Conservation (phyloP, 1,140 invertebrate genomes). For the Pachyrhynchus sulphureomaculatus region DNA sequence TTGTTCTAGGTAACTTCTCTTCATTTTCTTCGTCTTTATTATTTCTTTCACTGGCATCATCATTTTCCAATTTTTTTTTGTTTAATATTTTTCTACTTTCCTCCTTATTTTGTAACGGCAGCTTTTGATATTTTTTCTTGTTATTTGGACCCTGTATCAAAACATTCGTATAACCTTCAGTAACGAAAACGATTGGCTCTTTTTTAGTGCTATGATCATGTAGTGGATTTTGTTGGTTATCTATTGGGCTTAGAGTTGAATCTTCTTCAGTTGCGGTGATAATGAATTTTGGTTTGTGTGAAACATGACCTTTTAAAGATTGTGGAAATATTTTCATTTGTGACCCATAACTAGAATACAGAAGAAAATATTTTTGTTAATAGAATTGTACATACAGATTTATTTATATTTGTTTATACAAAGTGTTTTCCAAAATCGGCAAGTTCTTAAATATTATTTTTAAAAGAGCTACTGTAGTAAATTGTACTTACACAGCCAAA, state of each 20-base stretch:
- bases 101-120: not conserved
- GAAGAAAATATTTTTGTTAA: too few species aligned
- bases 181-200: constrained; percentile 8
- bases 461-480: too few species aligned
- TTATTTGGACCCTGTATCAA: constrained; percentile 9
- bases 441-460: too few species aligned
- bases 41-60: not conserved
- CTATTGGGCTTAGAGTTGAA: not conserved
- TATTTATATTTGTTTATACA: too few species aligned
- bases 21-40: not conserved
- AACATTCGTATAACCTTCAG: constrained; percentile 18
- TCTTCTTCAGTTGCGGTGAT: constrained; percentile 7
- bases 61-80: not conserved
- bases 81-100: constrained; percentile 2
- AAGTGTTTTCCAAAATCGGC: too few species aligned
- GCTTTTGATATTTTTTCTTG: constrained; percentile 7
- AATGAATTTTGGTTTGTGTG: constrained; percentile 6
- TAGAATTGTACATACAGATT: too few species aligned
- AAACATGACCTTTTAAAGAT: not conserved
- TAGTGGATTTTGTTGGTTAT: not conserved
- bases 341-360: not conserved
- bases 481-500: too few species aligned
- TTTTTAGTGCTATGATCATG: not conserved
- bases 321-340: too few species aligned
- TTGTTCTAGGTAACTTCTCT: not conserved